A percentile compares a stretch with the other conserved stretches of the same genome.
These are phyloP conservation scores for Euspilapteryx auroguttella DNA, from an alignment of 2,888 invertebrate species.

Conservation along the genomic window DNA sequence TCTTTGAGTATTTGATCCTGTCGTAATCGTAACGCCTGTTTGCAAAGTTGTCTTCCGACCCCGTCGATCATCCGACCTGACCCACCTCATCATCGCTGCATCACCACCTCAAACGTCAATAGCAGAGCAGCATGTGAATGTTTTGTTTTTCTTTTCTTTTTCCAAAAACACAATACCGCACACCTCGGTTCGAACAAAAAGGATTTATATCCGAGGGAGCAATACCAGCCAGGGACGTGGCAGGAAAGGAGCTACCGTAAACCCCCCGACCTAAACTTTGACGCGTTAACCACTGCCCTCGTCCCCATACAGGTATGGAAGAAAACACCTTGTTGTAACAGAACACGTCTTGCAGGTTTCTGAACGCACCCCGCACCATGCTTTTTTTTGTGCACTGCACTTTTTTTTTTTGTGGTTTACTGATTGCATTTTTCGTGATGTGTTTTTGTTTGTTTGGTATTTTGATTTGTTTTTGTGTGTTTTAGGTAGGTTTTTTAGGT, in stretches of 20 bases:
- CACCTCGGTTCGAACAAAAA: slow-evolving; percentile 54
- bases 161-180: slow-evolving; percentile 48
- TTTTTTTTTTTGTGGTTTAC: slow-evolving; percentile 15
- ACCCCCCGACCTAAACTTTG: slow-evolving; percentile 59
- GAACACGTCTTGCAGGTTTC: slow-evolving; percentile 24
- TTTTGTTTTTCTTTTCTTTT: slow-evolving; percentile 60
- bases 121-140: slow-evolving; percentile 62
- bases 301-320: slow-evolving; percentile 57
- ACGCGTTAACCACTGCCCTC: slow-evolving; percentile 51
- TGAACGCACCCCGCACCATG: slow-evolving; percentile 41
- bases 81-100: slow-evolving; percentile 35
- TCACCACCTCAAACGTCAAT: slow-evolving; percentile 38
- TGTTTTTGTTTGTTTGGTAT: slow-evolving; percentile 11
- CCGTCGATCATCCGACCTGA: too few relatives aligned
- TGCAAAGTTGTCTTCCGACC: too few relatives aligned
- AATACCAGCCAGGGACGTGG: slow-evolving; percentile 70
- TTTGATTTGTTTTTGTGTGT: slow-evolving; percentile 7
- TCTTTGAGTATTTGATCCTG: too few relatives aligned
- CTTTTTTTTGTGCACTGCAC: slow-evolving; percentile 41
- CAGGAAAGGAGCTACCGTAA: slow-evolving; percentile 63
- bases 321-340: slow-evolving; percentile 32
- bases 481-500: slow-evolving; percentile 7
- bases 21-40: too few relatives aligned
- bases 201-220: slow-evolving; percentile 58
- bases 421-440: slow-evolving; percentile 25